A percentile compares a stretch with the other conserved stretches of the same genome.
Evolutionary conservation across 1,140 invertebrate species (phyloP).

Genomic region (Brachystomella parvula): DNA sequence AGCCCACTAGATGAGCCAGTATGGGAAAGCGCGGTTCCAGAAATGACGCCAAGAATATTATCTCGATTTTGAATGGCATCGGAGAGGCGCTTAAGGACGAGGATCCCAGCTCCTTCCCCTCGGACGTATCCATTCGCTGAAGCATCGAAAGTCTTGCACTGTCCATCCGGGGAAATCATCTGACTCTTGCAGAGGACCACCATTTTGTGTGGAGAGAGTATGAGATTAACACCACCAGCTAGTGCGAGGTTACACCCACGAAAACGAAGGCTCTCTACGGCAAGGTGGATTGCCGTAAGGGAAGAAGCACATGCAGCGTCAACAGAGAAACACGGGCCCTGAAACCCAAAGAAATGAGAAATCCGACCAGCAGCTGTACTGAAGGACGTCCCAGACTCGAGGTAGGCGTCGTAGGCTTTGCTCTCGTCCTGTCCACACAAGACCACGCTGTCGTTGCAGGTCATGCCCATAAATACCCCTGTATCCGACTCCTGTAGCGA

Average conservation of each 20-base stretch:
- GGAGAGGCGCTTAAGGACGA: background rate
- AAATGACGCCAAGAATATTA: conserved; percentile 8
- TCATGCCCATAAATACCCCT: conserved; percentile 49
- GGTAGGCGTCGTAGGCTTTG: background rate
- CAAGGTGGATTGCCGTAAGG: conserved; percentile 78
- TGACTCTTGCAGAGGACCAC: conserved; percentile 48
- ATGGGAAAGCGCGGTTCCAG: background rate
- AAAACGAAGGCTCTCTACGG: conserved; percentile 63
- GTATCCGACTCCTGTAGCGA: conserved; percentile 45
- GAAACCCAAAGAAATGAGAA: background rate
- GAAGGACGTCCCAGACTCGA: conserved; percentile 11
- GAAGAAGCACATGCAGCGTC: conserved; percentile 95
- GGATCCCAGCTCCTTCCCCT: background rate
- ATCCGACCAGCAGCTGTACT: background rate
- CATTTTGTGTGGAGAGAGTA: conserved; percentile 18
- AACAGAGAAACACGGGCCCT: conserved; percentile 63
- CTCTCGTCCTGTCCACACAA: background rate
- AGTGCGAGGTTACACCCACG: conserved; percentile 4
- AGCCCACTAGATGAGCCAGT: background rate
- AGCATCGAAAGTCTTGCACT: background rate
- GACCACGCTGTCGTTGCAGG: conserved; percentile 10
- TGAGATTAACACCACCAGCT: conserved; percentile 14
- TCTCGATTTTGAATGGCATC: conserved; percentile 1
- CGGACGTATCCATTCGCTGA: background rate
- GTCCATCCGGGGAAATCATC: conserved; percentile 38